A percentile compares a stretch with the other conserved stretches of the same genome.
Conservation (phyloP, 2,113 vertebrate genomes). For the Zapornia atra region DNA sequence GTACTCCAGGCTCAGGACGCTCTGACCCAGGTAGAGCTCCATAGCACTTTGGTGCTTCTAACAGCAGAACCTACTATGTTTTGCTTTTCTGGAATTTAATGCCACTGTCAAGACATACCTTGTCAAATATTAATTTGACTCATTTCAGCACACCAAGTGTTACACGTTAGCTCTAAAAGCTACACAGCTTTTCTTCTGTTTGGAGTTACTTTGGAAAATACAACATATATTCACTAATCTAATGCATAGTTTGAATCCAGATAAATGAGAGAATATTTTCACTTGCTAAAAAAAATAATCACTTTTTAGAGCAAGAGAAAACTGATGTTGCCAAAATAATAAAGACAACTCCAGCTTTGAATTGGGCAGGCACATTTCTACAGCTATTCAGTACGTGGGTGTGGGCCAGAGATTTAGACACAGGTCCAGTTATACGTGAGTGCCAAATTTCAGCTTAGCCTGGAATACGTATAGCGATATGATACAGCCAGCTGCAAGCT, state of each 20-base stretch:
- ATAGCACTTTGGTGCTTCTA: neutral
- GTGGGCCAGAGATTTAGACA: neutral
- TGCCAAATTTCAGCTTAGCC: neutral
- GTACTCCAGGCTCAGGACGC: neutral
- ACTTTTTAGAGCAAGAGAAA: neutral
- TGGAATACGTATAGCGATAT: neutral
- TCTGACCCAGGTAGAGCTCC: neutral
- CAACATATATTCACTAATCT: neutral
- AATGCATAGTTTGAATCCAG: neutral
- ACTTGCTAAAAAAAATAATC: neutral
- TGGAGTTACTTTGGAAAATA: neutral
- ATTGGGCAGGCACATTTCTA: constrained; percentile 7
- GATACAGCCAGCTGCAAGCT: neutral
- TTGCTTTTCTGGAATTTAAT: neutral
- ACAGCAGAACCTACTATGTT: neutral
- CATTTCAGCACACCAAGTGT: neutral
- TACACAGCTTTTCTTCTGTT: neutral
- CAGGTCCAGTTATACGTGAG: neutral
- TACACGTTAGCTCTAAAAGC: neutral
- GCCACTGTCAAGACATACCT: neutral
- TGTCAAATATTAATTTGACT: neutral
- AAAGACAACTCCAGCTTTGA: neutral
- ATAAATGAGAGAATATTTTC: neutral
- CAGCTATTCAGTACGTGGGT: neutral
- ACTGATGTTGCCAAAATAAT: neutral